Conservation (phyloP, 2,888 invertebrate genomes). For the Coelopa pilipes region DNA sequence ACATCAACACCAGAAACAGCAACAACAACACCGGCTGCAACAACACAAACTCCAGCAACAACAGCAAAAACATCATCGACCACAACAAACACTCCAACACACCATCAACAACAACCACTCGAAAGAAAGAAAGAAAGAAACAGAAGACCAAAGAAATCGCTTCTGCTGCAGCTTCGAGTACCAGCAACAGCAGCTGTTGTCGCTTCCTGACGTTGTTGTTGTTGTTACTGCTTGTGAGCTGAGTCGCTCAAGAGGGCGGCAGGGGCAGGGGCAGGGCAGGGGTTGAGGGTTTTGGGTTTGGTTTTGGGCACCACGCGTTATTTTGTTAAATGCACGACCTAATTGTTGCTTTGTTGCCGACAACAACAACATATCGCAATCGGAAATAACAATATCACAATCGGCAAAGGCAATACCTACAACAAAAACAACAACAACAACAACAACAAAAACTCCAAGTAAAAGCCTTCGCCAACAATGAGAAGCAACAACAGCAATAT, state of each 20-base stretch:
- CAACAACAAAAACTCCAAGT: no score
- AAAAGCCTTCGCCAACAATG: no score
- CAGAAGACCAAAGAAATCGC: constrained; percentile 33
- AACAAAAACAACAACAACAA: constrained; percentile 30
- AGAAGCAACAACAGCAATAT: no score
- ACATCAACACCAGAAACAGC: no score
- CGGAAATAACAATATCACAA: constrained; percentile 27
- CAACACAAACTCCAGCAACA: neutral
- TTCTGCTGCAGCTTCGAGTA: constrained; percentile 9
- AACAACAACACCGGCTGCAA: constrained; percentile 27
- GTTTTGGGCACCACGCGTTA: constrained; percentile 46
- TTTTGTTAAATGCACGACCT: constrained; percentile 45
- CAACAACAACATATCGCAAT: constrained; percentile 10
- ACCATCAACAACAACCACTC: constrained; percentile 33
- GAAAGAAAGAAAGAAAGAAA: constrained; percentile 25
- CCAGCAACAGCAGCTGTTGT: constrained; percentile 8
- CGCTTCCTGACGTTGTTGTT: constrained; percentile 16
- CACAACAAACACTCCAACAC: constrained; percentile 35
- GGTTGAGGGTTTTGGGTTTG: constrained; percentile 24
- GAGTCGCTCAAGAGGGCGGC: constrained; percentile 21
- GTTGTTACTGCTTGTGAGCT: constrained; percentile 40
- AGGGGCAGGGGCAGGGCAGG: neutral
- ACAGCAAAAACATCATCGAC: no score
- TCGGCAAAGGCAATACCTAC: constrained; percentile 14
- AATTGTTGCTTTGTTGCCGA: constrained; percentile 46